Percentiles rank a stretch among this genome's conserved stretches.
These are phyloP conservation scores for Emydoidea blandingii DNA, from an alignment of 2,797 vertebrate species.

Conservation along the genomic window DNA sequence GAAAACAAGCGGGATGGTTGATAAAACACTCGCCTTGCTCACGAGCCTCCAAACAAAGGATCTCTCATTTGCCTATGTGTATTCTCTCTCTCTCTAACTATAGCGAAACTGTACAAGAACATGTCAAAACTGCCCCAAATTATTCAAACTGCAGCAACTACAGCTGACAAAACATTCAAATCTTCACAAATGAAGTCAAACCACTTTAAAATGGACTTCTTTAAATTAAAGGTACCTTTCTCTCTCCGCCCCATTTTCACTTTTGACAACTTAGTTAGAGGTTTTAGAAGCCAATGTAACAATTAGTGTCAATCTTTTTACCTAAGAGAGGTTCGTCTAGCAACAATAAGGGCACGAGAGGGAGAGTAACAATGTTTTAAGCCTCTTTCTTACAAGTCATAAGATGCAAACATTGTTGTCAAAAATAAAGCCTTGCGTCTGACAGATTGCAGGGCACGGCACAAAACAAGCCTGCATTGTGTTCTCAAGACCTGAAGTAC, in stretches of 20 bases:
- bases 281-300: neutral
- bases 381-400: neutral
- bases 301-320: neutral
- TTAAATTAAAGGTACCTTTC: slow-evolving; percentile 16
- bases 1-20: neutral
- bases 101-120: slow-evolving; percentile 11
- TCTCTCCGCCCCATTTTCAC: neutral
- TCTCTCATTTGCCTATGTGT: neutral
- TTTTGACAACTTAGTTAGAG: slow-evolving; percentile 23
- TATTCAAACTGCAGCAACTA: slow-evolving; percentile 19
- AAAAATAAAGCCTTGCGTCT: slow-evolving; percentile 19
- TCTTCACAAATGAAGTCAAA: slow-evolving; percentile 12
- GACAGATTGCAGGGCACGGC: slow-evolving; percentile 11
- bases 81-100: slow-evolving; percentile 25
- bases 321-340: neutral
- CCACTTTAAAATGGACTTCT: slow-evolving; percentile 7
- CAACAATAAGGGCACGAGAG: neutral
- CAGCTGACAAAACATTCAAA: slow-evolving; percentile 2
- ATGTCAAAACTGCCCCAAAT: slow-evolving; percentile 49
- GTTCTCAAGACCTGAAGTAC: slow-evolving; percentile 24
- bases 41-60: neutral
- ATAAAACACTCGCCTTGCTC: neutral
- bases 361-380: neutral
- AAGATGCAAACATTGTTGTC: slow-evolving; percentile 3
- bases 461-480: neutral